Conservation (phyloP, 2,113 vertebrate genomes). For the Atrichornis clamosus region DNA sequence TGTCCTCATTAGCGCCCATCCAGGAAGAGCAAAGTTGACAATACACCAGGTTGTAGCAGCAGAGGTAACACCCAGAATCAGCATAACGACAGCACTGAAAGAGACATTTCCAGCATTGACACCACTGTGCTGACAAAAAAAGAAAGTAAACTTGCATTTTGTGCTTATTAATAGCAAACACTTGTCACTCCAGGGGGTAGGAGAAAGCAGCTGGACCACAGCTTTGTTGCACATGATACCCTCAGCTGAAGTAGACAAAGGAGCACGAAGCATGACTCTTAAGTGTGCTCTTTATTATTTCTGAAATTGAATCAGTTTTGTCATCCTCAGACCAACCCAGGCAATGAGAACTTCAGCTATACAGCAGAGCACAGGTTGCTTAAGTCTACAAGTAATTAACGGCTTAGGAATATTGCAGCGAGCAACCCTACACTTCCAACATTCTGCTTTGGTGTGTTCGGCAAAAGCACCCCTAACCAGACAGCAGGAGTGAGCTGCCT, state of each 20-base stretch:
- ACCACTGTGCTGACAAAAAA: not conserved
- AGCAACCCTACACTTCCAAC: not conserved
- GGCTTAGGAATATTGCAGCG: not conserved
- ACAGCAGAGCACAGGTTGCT: not conserved
- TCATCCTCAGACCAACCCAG: not conserved
- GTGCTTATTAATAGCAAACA: not conserved
- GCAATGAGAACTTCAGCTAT: not conserved
- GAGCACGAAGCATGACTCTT: not conserved
- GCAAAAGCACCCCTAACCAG: not conserved
- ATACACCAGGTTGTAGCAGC: not conserved
- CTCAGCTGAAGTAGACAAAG: not conserved
- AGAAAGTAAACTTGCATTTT: not conserved
- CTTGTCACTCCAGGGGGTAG: not conserved
- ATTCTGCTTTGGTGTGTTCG: not conserved
- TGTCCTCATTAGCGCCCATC: not conserved
- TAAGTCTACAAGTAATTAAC: not conserved
- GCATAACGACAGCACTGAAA: not conserved
- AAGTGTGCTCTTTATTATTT: not conserved
- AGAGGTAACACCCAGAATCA: not conserved
- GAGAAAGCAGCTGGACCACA: not conserved
- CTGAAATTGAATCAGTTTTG: not conserved
- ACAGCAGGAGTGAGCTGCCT: fast-evolving
- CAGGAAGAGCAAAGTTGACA: not conserved
- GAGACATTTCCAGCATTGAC: not conserved
- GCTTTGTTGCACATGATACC: not conserved